Percentiles rank a stretch among this genome's conserved stretches.
Evolutionary conservation across 2,113 vertebrate genomes (phyloP).

Genomic region (Sphyrna mokarran): DNA sequence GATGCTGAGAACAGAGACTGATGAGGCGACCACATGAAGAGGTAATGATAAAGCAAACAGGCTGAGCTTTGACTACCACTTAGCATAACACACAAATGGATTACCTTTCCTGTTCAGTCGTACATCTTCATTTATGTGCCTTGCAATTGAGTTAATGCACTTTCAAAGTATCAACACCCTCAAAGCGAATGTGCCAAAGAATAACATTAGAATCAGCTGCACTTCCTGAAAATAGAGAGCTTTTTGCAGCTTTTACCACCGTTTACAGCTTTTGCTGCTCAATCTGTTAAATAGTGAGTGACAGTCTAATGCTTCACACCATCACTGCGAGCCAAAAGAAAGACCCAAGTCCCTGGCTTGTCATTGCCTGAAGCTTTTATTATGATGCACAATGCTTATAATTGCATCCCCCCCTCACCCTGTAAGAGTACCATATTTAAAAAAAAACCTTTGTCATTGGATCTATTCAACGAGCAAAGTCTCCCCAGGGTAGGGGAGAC

Average conservation of each 20-base stretch:
- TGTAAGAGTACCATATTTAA: not conserved
- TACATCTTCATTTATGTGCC: not conserved
- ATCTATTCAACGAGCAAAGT: not conserved
- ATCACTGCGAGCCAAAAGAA: not conserved
- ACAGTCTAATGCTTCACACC: not conserved
- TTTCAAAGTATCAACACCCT: not conserved
- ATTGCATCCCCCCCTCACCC: too few relatives aligned
- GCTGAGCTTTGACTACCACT: not conserved
- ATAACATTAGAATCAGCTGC: not conserved
- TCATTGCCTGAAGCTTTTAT: not conserved
- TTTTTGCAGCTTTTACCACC: not conserved
- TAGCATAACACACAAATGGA: constrained; percentile 1
- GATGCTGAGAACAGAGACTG: constrained; percentile 7
- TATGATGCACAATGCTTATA: not conserved
- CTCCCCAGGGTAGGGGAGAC: too few relatives aligned
- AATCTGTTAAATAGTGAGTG: not conserved
- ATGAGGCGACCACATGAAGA: not conserved
- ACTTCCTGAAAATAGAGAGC: not conserved
- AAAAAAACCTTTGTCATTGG: not conserved
- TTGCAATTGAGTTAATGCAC: not conserved
- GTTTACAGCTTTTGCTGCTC: not conserved
- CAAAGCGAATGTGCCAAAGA: not conserved
- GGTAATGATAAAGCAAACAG: constrained; percentile 9
- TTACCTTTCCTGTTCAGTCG: not conserved
- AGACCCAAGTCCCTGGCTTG: not conserved